Evolutionary conservation across 1,140 invertebrate species (phyloP).

Genomic region (Orussus abietinus): DNA sequence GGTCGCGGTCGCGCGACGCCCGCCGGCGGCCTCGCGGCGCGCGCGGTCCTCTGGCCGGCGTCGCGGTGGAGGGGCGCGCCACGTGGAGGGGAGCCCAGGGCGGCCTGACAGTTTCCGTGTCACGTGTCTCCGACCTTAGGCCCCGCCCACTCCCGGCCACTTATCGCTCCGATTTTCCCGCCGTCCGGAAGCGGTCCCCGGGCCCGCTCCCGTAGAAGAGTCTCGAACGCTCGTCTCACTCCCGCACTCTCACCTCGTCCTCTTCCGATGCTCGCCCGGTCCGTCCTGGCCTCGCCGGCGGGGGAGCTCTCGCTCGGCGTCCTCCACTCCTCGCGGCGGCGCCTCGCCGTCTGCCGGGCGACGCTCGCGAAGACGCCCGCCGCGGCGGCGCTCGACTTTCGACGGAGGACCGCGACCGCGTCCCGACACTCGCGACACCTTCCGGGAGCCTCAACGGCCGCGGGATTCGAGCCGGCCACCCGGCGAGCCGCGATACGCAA

Average conservation of each 20-base stretch:
- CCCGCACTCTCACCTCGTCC: constrained; percentile 1
- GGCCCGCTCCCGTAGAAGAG: neutral
- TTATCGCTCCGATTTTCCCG: constrained; percentile 40
- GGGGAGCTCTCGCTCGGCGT: constrained; percentile 19
- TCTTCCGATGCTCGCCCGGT: too few relatives aligned
- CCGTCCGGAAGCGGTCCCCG: constrained; percentile 25
- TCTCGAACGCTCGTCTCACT: constrained; percentile 2
- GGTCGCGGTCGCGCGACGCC: constrained; percentile 7
- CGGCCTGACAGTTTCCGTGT: constrained; percentile 54
- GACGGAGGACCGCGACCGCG: too few relatives aligned
- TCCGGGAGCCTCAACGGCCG: too few relatives aligned
- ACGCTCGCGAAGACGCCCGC: too few relatives aligned
- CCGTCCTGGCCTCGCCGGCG: too few relatives aligned
- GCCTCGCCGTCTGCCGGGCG: constrained; percentile 1
- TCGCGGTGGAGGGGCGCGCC: constrained; percentile 14
- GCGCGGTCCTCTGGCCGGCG: too few relatives aligned
- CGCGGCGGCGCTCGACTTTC: too few relatives aligned
- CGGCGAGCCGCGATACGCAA: constrained; percentile 26
- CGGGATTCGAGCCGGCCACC: too few relatives aligned
- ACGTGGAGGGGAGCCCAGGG: constrained; percentile 37
- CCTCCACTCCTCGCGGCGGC: constrained; percentile 16
- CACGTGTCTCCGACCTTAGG: constrained; percentile 50
- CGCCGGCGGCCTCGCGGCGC: constrained; percentile 11
- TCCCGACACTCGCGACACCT: too few relatives aligned
- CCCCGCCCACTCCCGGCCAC: constrained; percentile 51